These are phyloP conservation scores for Hydropsyche tenuis DNA, from an alignment of 1,140 invertebrate species.

Conservation along the genomic window DNA sequence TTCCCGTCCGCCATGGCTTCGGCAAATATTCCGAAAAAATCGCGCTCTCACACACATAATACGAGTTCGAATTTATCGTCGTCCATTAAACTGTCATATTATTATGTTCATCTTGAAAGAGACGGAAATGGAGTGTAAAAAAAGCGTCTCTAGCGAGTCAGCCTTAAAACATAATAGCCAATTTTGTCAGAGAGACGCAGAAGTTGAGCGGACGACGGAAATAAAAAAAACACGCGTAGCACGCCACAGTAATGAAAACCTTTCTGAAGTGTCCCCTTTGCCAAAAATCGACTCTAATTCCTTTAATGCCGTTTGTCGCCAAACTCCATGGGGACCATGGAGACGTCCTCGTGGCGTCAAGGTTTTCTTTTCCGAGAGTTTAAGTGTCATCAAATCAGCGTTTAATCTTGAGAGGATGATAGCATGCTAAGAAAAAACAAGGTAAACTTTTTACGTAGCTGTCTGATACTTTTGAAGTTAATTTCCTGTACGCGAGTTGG, in stretches of 20 bases:
- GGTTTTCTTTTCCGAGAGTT: not conserved
- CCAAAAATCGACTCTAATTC: constrained; percentile 14
- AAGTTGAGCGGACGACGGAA: not conserved
- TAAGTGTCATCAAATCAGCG: constrained; percentile 18
- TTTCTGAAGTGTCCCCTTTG: not conserved
- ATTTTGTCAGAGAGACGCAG: not conserved
- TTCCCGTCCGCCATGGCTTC: too few species aligned
- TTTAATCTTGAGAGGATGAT: constrained; percentile 17
- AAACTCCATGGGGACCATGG: not conserved
- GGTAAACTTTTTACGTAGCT: not conserved
- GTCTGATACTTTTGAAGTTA: constrained; percentile 1
- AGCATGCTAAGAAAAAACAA: not conserved
- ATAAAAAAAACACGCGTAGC: not conserved
- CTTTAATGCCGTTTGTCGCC: not conserved
- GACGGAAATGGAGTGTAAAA: constrained; percentile 3
- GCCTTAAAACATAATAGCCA: constrained; percentile 10
- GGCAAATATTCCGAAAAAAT: too few species aligned
- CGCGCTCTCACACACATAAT: not conserved
- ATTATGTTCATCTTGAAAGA: constrained; percentile 15
- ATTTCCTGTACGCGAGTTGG: not conserved
- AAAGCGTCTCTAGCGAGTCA: constrained; percentile 6
- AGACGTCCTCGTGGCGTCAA: not conserved
- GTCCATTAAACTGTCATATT: constrained; percentile 21
- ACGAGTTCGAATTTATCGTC: not conserved
- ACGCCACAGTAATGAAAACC: not conserved